Conservation (phyloP, 2,888 invertebrate genomes). For the Ferdinandea cuprea region DNA sequence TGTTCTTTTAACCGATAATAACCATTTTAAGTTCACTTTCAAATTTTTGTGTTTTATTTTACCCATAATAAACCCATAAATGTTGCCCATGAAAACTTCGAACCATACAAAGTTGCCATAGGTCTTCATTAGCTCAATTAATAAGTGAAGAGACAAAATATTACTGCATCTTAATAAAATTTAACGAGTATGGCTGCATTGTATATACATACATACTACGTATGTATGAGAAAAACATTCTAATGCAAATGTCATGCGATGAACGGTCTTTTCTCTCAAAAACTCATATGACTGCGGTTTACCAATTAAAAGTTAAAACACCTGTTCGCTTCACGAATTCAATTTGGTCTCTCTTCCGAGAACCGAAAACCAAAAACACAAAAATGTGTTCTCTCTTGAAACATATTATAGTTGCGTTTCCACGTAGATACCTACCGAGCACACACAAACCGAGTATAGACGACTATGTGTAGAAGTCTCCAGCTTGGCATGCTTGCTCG, state of each 20-base stretch:
- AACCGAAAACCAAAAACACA: slow-evolving; percentile 25
- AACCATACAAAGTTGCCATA: too few species aligned
- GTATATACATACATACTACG: too few species aligned
- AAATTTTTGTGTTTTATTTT: too few species aligned
- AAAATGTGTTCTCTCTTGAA: too few species aligned
- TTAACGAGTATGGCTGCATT: too few species aligned
- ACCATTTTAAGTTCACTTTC: too few species aligned
- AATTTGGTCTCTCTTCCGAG: slow-evolving; percentile 50
- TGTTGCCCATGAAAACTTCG: neutral
- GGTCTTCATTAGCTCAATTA: neutral
- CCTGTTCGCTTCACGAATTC: slow-evolving; percentile 66
- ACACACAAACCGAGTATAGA: neutral
- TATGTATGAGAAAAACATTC: neutral
- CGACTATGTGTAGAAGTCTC: neutral
- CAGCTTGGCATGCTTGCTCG: slow-evolving; percentile 6
- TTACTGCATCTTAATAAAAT: neutral
- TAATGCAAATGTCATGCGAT: slow-evolving; percentile 22
- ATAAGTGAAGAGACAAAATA: neutral
- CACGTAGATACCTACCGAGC: neutral
- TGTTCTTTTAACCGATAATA: too few species aligned
- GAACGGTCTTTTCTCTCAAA: slow-evolving; percentile 3
- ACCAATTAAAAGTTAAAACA: slow-evolving; percentile 73
- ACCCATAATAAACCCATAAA: too few species aligned
- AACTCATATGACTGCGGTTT: slow-evolving; percentile 49
- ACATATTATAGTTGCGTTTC: too few species aligned